Base-by-base conservation (phyloP, 2,797 vertebrate genomes). In the Cirrhinus mrigala region DNA sequence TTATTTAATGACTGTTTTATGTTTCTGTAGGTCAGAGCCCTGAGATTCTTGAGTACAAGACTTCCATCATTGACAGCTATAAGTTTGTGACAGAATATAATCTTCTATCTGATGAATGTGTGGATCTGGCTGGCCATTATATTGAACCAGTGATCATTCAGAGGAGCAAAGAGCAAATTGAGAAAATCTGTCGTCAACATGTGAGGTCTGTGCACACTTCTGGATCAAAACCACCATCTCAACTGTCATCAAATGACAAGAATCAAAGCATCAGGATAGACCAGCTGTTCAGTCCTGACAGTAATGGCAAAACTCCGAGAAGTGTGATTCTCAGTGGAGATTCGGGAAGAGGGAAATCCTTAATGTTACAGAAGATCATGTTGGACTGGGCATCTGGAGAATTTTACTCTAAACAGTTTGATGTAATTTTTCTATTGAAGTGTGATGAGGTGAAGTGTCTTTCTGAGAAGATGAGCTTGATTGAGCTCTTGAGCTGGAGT, bases 131-230 rank as follows among this genome's bases (percentile, higher is more conserved):
- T 3, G 7, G 16, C 2, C 37, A 40, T 29, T 85, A 62, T 37
- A 70, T 29, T 27, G 44, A 80, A 46, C 83, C 76, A 16, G n/a
- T 70, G 62, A 85, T 85, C 44, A 79, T 79, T 78, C 75, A 70
- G 29, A 85, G 14, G n/a, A 69, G 9, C 44, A 16, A 46, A 46
- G 15, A 60, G n/a, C 52, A 56, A 15, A 71, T 1, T 18, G 37
- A 71, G 48, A 48, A 62, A 71, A 33, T 70, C 20, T 11, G 0
- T 54, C 2, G 5, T 22, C 18, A 6, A 33, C 8, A 5, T 27
- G 16, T 16, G n/a, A 24, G 15, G 24, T 76, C 14, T 62, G 2
- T 11, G 8, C 68, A 58, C 3, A 0, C 29, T 73, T 70, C 24
- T 70, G 20, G 10, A n/a, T 3, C 1, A 69, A 69, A 69, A n/a